Percentiles rank a stretch among this genome's conserved stretches.
These are phyloP conservation scores for Apamea epomidion DNA, from an alignment of 2,888 invertebrate genomes.

Conservation along the genomic window DNA sequence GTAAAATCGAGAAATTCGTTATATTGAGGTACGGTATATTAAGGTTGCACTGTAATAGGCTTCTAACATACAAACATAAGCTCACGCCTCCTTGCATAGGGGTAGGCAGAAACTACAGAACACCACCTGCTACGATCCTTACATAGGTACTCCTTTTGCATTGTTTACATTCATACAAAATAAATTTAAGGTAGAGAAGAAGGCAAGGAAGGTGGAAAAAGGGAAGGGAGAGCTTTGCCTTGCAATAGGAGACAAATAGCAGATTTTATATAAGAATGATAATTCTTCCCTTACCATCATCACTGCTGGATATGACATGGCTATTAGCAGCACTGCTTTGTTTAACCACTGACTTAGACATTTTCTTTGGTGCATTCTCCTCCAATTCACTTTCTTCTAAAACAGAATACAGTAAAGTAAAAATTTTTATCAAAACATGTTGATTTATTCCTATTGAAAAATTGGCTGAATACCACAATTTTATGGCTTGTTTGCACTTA, in stretches of 20 bases:
- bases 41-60: too few species aligned
- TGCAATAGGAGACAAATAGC: not conserved
- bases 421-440: not conserved
- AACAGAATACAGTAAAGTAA: conserved; percentile 37
- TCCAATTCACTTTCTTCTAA: conserved; percentile 73
- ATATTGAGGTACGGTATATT: too few species aligned
- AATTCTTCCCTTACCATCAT: conserved; percentile 76
- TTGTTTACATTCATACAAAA: not conserved
- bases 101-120: too few species aligned
- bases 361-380: conserved; percentile 49
- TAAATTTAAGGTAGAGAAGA: not conserved
- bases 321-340: conserved; percentile 70
- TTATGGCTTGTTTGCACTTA: not conserved
- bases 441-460: not conserved
- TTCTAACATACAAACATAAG: too few species aligned
- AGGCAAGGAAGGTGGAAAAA: not conserved
- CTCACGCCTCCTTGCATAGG: too few species aligned
- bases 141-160: too few species aligned
- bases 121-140: too few species aligned
- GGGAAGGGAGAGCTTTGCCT: too few species aligned
- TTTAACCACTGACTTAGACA: conserved; percentile 66
- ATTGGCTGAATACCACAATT: not conserved
- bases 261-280: not conserved
- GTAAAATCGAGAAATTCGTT: too few species aligned
- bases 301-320: conserved; percentile 77